These are phyloP conservation scores for Synanceia verrucosa DNA, from an alignment of 2,797 vertebrate genomes.

Conservation along the genomic window DNA sequence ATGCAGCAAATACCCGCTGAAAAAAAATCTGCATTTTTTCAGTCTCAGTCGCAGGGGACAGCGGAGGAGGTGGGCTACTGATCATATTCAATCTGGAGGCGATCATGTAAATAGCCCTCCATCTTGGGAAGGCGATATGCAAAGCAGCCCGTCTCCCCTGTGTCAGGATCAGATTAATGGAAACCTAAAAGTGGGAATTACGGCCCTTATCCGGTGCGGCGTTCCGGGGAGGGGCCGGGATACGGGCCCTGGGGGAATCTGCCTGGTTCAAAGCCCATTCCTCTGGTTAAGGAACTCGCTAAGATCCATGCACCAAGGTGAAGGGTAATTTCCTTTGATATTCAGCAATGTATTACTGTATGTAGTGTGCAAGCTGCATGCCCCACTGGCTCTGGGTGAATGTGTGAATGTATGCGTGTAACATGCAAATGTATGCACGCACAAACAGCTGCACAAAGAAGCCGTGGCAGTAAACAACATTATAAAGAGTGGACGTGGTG, in stretches of 20 bases:
- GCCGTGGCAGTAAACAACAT: conserved; percentile 44
- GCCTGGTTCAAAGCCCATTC: conserved; percentile 85
- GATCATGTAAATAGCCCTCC: conserved; percentile 87
- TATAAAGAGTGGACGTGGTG: conserved; percentile 17
- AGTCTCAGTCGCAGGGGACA: conserved; percentile 70
- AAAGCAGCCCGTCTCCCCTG: conserved; percentile 86
- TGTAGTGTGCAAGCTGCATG: conserved; percentile 67
- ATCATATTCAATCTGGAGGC: conserved; percentile 86
- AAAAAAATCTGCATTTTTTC: conserved; percentile 67
- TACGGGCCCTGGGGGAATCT: conserved; percentile 80
- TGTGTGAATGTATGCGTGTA: conserved; percentile 41
- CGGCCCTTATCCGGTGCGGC: conserved; percentile 83
- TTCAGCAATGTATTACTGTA: conserved; percentile 78
- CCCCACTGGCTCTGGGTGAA: conserved; percentile 58
- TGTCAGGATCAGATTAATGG: conserved; percentile 89
- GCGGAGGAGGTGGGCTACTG: conserved; percentile 79
- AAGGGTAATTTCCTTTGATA: conserved; percentile 87
- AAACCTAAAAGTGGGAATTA: conserved; percentile 90
- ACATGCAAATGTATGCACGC: conserved; percentile 60
- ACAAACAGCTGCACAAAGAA: conserved; percentile 30
- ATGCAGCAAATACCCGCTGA: conserved; percentile 68
- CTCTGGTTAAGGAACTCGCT: conserved; percentile 82
- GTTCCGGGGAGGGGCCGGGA: conserved; percentile 79
- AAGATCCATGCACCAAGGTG: conserved; percentile 83
- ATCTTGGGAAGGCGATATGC: conserved; percentile 86